Base-by-base conservation (phyloP, 2,797 vertebrate species). In the Schizopygopsis pylzovi region DNA sequence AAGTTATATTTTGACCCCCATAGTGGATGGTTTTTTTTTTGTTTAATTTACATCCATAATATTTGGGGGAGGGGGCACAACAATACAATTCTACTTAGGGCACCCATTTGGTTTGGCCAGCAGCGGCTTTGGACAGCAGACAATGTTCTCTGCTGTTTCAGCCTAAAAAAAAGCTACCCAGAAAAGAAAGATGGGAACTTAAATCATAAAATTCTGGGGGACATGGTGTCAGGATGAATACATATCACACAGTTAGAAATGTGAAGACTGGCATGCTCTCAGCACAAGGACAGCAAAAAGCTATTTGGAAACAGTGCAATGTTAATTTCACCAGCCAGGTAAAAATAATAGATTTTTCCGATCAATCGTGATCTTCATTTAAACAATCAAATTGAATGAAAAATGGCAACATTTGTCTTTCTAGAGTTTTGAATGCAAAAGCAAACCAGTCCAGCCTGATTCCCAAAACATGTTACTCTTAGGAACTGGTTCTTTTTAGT, bases 161-260 rank as follows among this genome's bases (percentile, higher is more conserved):
- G 15, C 6, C 15, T 67, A 9, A 70, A 20, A 68, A 25, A 39
- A 70, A 41, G 4, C 67, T 20, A 13, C 28, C 33, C 28, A 22
- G 9, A 37, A 77, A 25, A n/a, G 33, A 72, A 25, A 72, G 22
- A 45, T 25, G 22, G 70, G n/a, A 28, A 70, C 37, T 41, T 70
- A 70, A 39, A 70, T 39, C 18, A 41, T 37, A 41, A 70, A 73
- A n/a, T 16, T 73, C 71, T 45, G 43, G 71, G 6, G 43, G 43
- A 82, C 67, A 43, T 56, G 20, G 22, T 20, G 67, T 71, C 67
- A 43, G 33, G 67, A 52, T 43, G 71, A 73, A 47, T 73, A 73
- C 28, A 73, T 49, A 25, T 73, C 43, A 73, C 22, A 16, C 33
- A 37, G 63, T 9, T 67, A 15, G 28, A 67, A 67, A 67, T 82